phyloP scores from a whole-genome alignment of 2,797 vertebrate species.

The Anabas testudineus region DNA sequence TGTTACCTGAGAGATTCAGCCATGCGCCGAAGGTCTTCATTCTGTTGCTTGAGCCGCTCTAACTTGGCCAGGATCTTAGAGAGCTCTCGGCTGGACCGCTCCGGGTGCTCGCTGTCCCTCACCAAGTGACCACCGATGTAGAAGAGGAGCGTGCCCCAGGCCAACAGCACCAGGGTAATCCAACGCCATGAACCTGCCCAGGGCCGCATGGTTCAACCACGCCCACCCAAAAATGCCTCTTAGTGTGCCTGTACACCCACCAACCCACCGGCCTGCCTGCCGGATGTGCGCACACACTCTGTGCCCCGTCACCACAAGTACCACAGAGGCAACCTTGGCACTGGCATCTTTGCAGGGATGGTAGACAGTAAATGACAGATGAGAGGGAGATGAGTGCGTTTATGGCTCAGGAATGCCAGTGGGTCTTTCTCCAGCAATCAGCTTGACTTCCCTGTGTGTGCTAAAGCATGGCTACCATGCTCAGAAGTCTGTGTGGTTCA shows the following conservation, averaged over 20 bases:
- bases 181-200: slow-evolving; percentile 99
- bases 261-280: slow-evolving; percentile 57
- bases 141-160: slow-evolving; percentile 97
- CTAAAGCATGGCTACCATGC: slow-evolving; percentile 71
- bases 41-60: slow-evolving; percentile 98
- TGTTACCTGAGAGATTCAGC: slow-evolving; percentile 96
- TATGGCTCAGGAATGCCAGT: slow-evolving; percentile 22
- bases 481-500: slow-evolving; percentile 10
- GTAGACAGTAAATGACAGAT: slow-evolving; percentile 25
- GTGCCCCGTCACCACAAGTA: slow-evolving; percentile 75
- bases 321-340: slow-evolving; percentile 64
- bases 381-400: background rate
- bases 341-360: slow-evolving; percentile 61
- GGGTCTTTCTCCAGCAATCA: slow-evolving; percentile 39
- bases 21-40: slow-evolving; percentile 97
- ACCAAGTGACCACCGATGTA: slow-evolving; percentile 98
- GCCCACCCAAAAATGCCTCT: slow-evolving; percentile 47
- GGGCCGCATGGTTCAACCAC: slow-evolving; percentile 91
- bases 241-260: slow-evolving; percentile 64
- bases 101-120: slow-evolving; percentile 95
- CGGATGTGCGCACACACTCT: slow-evolving; percentile 56
- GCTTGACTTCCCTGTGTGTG: slow-evolving; percentile 44
- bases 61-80: slow-evolving; percentile 98
- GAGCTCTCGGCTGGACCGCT: slow-evolving; percentile 95
- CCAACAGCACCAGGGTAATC: slow-evolving; percentile 99